A percentile compares a stretch with the other conserved stretches of the same genome.
These are phyloP conservation scores for Oceanodroma tethys DNA, from an alignment of 2,113 vertebrate species.

Conservation along the genomic window DNA sequence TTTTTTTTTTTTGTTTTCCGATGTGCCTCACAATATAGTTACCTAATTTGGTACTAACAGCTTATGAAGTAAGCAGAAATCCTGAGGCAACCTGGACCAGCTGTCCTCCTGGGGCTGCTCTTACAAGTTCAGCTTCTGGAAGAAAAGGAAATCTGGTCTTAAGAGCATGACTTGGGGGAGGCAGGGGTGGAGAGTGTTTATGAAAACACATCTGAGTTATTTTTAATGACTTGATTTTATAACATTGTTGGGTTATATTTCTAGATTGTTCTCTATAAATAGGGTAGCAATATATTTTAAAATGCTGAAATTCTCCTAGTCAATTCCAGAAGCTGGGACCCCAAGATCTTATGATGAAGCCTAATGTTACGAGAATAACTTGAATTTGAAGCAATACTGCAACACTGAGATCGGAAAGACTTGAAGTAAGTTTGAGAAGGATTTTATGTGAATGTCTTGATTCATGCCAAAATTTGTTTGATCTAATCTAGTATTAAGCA, in stretches of 20 bases:
- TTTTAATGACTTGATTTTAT: neutral
- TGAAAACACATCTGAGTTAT: neutral
- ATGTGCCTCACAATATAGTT: neutral
- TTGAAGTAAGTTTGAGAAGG: neutral
- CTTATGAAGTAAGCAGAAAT: neutral
- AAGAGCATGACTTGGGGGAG: neutral
- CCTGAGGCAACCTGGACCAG: neutral
- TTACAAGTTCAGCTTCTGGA: neutral
- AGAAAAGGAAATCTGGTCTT: neutral
- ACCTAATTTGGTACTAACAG: neutral
- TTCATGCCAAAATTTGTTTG: neutral
- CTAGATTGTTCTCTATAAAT: neutral
- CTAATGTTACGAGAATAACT: neutral
- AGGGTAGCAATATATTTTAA: neutral
- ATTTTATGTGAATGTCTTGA: neutral
- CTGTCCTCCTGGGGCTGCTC: neutral
- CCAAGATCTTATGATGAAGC: neutral
- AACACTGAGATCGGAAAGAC: neutral
- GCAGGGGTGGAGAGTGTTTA: neutral
- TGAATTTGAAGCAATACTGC: neutral
- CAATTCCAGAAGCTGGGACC: neutral
- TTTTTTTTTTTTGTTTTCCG: neutral
- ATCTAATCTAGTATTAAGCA: neutral
- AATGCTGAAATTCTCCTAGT: neutral
- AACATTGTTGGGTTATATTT: neutral